These are phyloP conservation scores for Paragorgia papillata DNA, from an alignment of 92 coral and sea anemone genomes.

Conservation along the genomic window DNA sequence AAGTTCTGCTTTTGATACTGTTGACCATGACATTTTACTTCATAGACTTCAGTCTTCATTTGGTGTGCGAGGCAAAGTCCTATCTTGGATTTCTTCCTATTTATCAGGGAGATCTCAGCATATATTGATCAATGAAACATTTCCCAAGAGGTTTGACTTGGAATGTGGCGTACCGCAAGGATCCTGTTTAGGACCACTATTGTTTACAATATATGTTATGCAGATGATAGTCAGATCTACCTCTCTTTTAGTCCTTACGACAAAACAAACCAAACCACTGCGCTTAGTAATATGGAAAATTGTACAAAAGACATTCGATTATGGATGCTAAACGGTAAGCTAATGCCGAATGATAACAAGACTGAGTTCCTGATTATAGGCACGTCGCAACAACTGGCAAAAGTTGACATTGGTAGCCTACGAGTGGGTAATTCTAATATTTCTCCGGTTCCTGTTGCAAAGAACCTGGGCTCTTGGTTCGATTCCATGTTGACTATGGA, in stretches of 20 bases:
- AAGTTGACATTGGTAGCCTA: no score
- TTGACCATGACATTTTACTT: no score
- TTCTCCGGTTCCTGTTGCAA: constrained; percentile 14
- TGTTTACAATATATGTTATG: no score
- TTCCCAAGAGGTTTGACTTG: constrained; percentile 30
- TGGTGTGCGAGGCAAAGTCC: no score
- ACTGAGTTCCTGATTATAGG: constrained; percentile 1
- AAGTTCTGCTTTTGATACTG: no score
- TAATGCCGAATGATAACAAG: constrained; percentile 31
- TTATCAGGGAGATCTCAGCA: no score
- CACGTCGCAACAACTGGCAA: constrained; percentile 43
- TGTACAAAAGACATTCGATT: constrained; percentile 30
- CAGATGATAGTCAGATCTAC: constrained; percentile 41
- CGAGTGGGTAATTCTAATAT: constrained; percentile 28
- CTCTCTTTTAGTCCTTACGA: constrained; percentile 36
- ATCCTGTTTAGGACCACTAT: no score
- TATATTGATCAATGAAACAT: no score
- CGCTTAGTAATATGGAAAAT: constrained; percentile 32
- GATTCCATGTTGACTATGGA: constrained; percentile 32
- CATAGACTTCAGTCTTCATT: no score
- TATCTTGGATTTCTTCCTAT: no score
- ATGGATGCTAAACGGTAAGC: constrained; percentile 40
- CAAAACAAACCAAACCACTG: constrained; percentile 37
- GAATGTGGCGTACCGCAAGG: constrained; percentile 36
- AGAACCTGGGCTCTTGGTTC: constrained; percentile 46